phyloP scores from a whole-genome alignment of 2,113 vertebrate species.

The Sturnus vulgaris region DNA sequence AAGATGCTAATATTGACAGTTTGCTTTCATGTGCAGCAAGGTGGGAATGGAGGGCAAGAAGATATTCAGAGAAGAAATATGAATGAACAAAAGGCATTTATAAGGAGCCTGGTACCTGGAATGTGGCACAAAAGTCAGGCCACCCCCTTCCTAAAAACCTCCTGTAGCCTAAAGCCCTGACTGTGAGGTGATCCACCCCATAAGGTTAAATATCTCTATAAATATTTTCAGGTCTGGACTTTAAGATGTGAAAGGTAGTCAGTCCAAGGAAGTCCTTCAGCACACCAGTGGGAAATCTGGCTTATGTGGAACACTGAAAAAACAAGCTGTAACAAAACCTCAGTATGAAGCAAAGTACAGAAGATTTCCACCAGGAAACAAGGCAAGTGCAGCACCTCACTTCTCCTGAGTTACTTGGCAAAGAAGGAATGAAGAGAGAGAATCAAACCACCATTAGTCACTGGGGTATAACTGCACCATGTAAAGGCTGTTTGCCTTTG shows the following conservation, averaged over 20 bases:
- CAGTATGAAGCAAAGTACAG: neutral
- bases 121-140: accelerated
- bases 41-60: neutral
- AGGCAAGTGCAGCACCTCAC: neutral
- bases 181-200: neutral
- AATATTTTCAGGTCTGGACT: neutral
- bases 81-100: neutral
- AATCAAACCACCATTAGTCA: neutral
- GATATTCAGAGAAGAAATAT: neutral
- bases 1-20: neutral
- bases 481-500: neutral
- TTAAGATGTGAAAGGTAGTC: neutral
- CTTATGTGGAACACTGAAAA: neutral
- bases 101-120: neutral
- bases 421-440: neutral
- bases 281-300: neutral
- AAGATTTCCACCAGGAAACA: neutral
- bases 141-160: neutral
- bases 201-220: neutral
- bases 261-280: neutral
- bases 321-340: neutral
- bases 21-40: neutral
- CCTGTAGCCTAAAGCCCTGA: neutral
- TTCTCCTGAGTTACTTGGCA: neutral
- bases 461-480: neutral